Conservation (phyloP, 2,888 invertebrate genomes). For the Tenthredo notha region DNA sequence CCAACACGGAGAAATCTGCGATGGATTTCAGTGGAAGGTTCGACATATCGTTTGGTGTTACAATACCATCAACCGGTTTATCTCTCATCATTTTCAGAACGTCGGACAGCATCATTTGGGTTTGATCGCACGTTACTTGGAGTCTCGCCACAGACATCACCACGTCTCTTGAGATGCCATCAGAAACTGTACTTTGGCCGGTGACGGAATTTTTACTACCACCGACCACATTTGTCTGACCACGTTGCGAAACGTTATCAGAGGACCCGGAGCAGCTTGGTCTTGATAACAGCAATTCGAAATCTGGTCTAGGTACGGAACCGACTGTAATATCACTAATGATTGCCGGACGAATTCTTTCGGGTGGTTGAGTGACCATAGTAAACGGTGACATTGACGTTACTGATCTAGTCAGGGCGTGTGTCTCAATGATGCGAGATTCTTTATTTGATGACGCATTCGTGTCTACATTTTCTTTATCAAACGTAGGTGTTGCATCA, state of each 20-base stretch:
- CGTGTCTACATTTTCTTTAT: not conserved
- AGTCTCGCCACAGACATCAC: not conserved
- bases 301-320: not conserved
- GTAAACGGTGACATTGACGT: constrained; percentile 3
- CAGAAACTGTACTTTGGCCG: not conserved
- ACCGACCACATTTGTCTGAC: not conserved
- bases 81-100: not conserved
- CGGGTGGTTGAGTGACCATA: not conserved
- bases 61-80: not conserved
- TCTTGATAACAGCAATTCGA: not conserved
- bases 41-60: not conserved
- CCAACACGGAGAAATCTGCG: not conserved
- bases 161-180: not conserved
- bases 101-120: not conserved
- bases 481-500: not conserved
- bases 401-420: not conserved
- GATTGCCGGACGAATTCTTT: not conserved
- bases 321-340: not conserved
- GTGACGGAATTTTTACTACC: not conserved
- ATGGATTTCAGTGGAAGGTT: not conserved
- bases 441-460: not conserved
- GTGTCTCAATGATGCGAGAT: not conserved
- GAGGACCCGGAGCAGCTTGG: not conserved
- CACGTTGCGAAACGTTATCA: not conserved
- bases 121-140: not conserved